Conservation (phyloP, 2,797 vertebrate genomes). For the Sebastes reedi region DNA sequence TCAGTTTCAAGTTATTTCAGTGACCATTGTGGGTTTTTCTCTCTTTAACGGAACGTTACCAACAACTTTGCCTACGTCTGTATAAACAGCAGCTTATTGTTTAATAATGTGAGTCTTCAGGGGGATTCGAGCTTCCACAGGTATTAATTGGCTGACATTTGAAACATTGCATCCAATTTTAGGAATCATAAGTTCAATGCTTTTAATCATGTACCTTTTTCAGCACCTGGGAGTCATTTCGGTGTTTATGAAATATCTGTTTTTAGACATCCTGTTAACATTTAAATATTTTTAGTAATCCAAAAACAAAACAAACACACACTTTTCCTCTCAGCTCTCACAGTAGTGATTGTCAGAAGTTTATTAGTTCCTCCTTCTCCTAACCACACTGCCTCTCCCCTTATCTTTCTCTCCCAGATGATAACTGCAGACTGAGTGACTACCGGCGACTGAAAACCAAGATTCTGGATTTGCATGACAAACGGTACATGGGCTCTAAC, state of each 20-base stretch:
- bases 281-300: neutral
- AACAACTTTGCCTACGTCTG: too few relatives aligned
- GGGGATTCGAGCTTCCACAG: constrained; percentile 21
- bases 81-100: constrained; percentile 35
- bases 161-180: constrained; percentile 22
- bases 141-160: constrained; percentile 45
- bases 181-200: constrained; percentile 7
- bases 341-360: neutral
- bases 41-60: too few relatives aligned
- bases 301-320: neutral
- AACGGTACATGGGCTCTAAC: constrained; percentile 78
- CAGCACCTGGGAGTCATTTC: constrained; percentile 14
- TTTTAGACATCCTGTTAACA: neutral
- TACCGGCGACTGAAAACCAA: constrained; percentile 90
- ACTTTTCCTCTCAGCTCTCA: neutral
- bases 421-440: constrained; percentile 89
- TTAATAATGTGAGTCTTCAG: constrained; percentile 33
- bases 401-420: constrained; percentile 79
- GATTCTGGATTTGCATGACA: constrained; percentile 88
- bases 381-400: neutral
- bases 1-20: too few relatives aligned
- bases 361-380: neutral
- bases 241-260: constrained; percentile 1
- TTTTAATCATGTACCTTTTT: constrained; percentile 27
- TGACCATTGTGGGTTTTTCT: too few relatives aligned